Evolutionary conservation across 2,797 vertebrate genomes (phyloP), one percentile per base, ranked within the genome.

Genomic region (Amniataba percoides): DNA sequence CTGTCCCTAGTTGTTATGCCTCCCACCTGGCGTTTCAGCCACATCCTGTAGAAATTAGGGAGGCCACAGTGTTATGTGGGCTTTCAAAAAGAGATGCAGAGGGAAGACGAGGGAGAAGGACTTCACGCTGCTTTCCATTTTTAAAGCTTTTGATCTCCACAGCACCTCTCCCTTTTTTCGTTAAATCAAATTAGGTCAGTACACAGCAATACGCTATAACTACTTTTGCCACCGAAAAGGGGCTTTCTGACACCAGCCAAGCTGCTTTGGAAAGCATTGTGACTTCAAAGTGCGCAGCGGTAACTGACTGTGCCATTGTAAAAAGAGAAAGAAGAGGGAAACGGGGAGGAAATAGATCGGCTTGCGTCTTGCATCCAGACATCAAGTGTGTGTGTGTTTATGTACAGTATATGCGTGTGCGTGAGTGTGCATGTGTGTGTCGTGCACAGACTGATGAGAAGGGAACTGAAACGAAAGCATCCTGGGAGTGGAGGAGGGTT

Each of bases 141-240:
- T 80, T 58, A 71, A 83, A 77, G 83, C 87, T 83, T 92, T 88
- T 89, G 88, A 91, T 91, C 81, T 87, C 36, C 42, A 8, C 49
- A 71, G 78, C 75, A 83, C 85, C 81, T 89, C 85, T 88, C 57
- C 52, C 63, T 84, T 88, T 92, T 88, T 92, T 78, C 84, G 80
- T 81, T 75, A 85, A 88, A 89, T 80, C 60, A 89, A 90, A 92
- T 92, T 91, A 88, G 84, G 85, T 87, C 88, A 86, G 83, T 71
- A 81, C 62, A 83, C 84, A 83, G 91, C 66, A 85, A 87, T 82
- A 74, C 74, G 71, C 77, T 71, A 73, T 59, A 66, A 58, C 70
- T 82, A 60, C 81, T 89, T 81, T 55, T 60, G 46, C 81, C 34
- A 59, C 7, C 58, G 69, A 79, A 85, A 52, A 71, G 25, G 59